Evolutionary conservation across 2,113 vertebrate species (phyloP).

Genomic region (Erythrocercus mccallii): DNA sequence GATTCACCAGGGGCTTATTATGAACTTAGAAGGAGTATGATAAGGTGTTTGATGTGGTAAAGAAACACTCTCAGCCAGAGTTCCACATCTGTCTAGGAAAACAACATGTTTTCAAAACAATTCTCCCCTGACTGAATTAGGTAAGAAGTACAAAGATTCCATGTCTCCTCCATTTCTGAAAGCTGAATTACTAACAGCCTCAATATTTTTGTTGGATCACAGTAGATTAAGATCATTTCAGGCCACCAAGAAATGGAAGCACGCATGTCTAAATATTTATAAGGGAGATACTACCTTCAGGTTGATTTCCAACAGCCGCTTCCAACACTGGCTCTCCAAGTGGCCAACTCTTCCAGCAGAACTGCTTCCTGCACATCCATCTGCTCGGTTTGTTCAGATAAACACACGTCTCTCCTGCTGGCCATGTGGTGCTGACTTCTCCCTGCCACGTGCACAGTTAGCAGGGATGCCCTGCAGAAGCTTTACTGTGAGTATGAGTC

Average conservation of each 20-base stretch:
- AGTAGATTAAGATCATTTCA: neutral
- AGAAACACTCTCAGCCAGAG: neutral
- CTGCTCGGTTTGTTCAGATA: neutral
- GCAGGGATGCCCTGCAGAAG: neutral
- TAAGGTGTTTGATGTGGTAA: neutral
- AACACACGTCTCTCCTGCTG: neutral
- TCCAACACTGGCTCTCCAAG: neutral
- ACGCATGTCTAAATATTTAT: slow-evolving; percentile 10
- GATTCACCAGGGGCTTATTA: neutral
- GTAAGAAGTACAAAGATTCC: neutral
- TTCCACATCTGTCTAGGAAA: neutral
- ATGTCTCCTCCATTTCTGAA: neutral
- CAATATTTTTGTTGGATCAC: neutral
- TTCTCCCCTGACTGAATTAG: neutral
- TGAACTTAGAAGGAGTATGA: neutral
- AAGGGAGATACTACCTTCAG: neutral
- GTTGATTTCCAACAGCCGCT: neutral
- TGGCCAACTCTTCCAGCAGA: slow-evolving; percentile 15
- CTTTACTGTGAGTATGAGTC: neutral
- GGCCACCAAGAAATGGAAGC: neutral
- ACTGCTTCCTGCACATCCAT: slow-evolving; percentile 27
- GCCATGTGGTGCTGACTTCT: neutral
- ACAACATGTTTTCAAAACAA: neutral
- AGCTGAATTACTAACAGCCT: neutral
- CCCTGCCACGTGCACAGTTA: neutral